Conservation (phyloP, 2,113 vertebrate species). For the Arvicanthis niloticus region DNA sequence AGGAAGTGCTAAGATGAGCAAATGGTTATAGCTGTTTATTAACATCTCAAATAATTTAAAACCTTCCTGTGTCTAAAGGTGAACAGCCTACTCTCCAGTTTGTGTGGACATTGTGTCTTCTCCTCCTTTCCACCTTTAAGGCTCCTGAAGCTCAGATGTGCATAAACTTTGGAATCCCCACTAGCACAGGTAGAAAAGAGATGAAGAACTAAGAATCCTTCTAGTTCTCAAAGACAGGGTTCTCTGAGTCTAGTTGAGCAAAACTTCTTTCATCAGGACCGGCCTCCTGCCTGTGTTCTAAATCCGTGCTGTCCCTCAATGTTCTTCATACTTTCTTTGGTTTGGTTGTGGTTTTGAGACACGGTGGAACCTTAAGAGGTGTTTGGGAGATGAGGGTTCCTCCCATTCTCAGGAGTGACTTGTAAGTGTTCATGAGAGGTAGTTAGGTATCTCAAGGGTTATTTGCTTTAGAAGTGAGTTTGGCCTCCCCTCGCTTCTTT, state of each 20-base stretch:
- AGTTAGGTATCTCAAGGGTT: neutral
- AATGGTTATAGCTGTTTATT: neutral
- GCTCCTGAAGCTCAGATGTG: neutral
- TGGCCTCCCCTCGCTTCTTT: neutral
- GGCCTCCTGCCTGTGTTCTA: neutral
- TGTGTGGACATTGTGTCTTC: neutral
- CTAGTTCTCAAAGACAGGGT: neutral
- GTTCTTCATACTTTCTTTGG: neutral
- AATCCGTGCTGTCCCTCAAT: neutral
- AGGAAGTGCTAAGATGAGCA: conserved; percentile 40
- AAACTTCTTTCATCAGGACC: neutral
- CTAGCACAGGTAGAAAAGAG: neutral
- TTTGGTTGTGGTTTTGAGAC: neutral
- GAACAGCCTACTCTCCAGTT: neutral
- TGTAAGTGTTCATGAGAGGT: neutral
- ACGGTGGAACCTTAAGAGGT: neutral
- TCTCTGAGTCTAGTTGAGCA: neutral
- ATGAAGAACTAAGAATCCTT: neutral
- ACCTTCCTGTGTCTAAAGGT: neutral
- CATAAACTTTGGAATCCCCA: neutral
- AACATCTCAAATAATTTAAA: neutral
- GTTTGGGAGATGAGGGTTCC: no score
- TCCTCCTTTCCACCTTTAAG: neutral
- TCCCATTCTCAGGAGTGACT: neutral
- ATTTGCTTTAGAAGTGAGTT: neutral